Conservation (phyloP, 2,113 vertebrate species). For the Myotis brandtii region DNA sequence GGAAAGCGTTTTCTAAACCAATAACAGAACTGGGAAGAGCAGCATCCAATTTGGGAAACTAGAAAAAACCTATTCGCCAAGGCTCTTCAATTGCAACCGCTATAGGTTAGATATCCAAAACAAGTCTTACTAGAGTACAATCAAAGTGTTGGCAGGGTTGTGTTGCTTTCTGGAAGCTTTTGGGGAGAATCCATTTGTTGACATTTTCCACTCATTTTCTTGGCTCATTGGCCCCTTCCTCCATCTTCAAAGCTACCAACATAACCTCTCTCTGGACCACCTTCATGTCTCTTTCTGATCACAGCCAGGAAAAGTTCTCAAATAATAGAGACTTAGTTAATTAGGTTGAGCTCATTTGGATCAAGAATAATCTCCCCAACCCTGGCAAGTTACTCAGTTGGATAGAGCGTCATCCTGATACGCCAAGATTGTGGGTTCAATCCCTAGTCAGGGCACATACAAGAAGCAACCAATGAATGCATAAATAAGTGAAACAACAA, state of each 20-base stretch:
- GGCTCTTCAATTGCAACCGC: background rate
- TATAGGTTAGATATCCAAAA: background rate
- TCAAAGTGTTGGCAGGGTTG: background rate
- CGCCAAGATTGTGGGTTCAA: no score
- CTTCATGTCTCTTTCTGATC: background rate
- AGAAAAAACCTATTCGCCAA: background rate
- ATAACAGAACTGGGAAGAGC: background rate
- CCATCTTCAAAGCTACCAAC: background rate
- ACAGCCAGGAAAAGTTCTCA: background rate
- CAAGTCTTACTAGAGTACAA: background rate
- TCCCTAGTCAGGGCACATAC: no score
- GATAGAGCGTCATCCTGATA: no score
- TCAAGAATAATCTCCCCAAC: background rate
- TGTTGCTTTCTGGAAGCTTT: background rate
- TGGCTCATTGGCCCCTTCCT: background rate
- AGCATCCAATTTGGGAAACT: background rate
- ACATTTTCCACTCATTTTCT: background rate
- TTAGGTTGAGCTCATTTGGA: background rate
- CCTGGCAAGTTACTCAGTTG: no score
- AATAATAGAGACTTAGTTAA: background rate
- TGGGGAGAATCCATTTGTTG: background rate
- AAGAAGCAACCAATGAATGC: no score
- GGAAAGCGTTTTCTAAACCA: slow-evolving; percentile 8
- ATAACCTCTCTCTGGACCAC: background rate
- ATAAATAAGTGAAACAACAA: no score